Evolutionary conservation across 2,888 invertebrate species (phyloP), one percentile per base, ranked within the genome.

Genomic region (Pecten maximus): DNA sequence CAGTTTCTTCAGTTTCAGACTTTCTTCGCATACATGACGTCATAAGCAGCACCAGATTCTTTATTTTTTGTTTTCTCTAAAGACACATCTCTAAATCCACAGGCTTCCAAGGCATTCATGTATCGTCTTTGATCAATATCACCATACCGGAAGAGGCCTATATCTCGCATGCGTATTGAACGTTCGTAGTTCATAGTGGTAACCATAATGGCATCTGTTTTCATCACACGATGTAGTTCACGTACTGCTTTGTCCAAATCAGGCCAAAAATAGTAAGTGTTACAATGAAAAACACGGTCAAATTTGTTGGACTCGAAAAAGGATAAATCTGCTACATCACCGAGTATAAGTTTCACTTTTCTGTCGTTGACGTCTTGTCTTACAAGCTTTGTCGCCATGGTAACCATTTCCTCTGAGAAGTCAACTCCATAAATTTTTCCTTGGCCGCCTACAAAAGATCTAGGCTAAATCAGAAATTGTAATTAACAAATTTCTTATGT

Each of bases 201-300:
- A 19, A 96, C 92, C 94, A 96, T 94, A 0, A 92, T 10, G 2
- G 93, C 93, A 3, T 93, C 93, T 12, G 95, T 94, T 91, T 95
- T 95, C 92, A 96, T 94, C 12, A 96, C 95, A 12, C 96, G 92
- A 40, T 93, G 90, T 0, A 96, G 91, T 89, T 96, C 96, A 60
- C 88, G 60, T 23, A 92, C 89, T 3, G 92, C 93, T 0, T 35
- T 44, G 35, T 93, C 90, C 91, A 94, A 89, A 87, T 94, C 92
- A 8, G 94, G 93, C 96, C 96, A 96, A 91, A 95, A 96, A 91
- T 96, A 95, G 93, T 94, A 96, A 89, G 93, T 94, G 92, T 96
- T 95, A 35, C 90, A 91, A 92, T 96, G 96, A 91, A 95, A 96
- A 54, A 95, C 94, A 12, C 93, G 89, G 87, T 96, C 94, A 92